Base-by-base conservation (phyloP, 2,888 invertebrate genomes). In the Dascillus cervinus region DNA sequence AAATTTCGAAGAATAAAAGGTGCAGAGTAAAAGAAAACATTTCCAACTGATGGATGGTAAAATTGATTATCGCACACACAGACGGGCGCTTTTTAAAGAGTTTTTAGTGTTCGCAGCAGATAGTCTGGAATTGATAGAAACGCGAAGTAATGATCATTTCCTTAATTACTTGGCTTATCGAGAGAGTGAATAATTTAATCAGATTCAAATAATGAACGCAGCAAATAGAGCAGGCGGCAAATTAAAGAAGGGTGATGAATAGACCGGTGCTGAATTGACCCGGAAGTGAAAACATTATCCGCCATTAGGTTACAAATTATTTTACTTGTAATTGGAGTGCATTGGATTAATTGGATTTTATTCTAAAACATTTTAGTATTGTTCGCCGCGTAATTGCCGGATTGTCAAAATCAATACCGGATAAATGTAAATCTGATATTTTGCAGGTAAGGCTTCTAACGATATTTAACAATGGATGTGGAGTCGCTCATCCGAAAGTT, bases 131-230 rank as follows among this genome's bases (percentile, higher is more conserved):
- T 27, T 39, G 44, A 41, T 43, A 33, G 41, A 34, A 34, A 36
- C 29, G 37, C 32, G 33, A 39, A 46, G 49, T 52, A 50, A 51
- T 47, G 52, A 55, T 52, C 55, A 51, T 53, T 49, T 46, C 46
- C 52, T 53, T 55, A 56, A 56, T 56, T 56, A 54, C 52, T 46
- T 39, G 40, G 50, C 50, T 52, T 55, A 56, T 55, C 53, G 54
- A 26, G 50, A 36, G n/a, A 44, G 49, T 43, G 51, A 50, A 55
- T 54, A 54, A 56, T 55, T 55, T 54, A 52, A 54, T 54, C 49
- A 53, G 44, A 47, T 45, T 44, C 42, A 32, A 44, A 49, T 49
- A 46, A 49, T 44, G 48, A 44, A 36, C 32, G 26, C 29, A 32
- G 36, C 26, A 36, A 37, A 41, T 44, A 36, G 39, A 32, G 40